phyloP scores from a whole-genome alignment of 2,797 vertebrate species.

The Melanotaenia nigrans region DNA sequence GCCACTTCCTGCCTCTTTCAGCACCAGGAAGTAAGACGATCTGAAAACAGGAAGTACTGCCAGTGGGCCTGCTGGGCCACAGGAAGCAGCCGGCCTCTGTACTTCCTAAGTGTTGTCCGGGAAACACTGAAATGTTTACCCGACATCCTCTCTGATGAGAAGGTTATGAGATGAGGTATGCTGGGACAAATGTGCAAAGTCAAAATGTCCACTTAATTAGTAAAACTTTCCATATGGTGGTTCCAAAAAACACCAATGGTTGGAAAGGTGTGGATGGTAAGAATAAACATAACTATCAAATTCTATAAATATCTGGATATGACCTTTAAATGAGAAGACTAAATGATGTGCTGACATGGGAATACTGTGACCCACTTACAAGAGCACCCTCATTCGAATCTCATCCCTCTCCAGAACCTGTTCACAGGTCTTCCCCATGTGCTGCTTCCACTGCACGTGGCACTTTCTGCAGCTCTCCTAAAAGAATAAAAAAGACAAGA shows the following conservation, averaged over 20 bases:
- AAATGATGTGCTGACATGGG: neutral
- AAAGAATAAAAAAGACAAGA: conserved; percentile 4
- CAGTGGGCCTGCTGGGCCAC: conserved; percentile 47
- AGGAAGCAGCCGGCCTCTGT: conserved; percentile 74
- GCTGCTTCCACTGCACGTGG: conserved; percentile 96
- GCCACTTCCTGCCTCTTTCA: conserved; percentile 66
- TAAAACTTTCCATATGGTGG: neutral
- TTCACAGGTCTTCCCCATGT: conserved; percentile 93
- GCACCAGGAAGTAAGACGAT: conserved; percentile 67
- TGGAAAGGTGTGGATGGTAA: neutral
- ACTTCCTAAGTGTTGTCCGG: conserved; percentile 70
- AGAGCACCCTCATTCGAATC: conserved; percentile 93
- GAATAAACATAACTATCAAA: neutral
- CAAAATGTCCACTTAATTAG: neutral
- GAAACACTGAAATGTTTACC: conserved; percentile 53
- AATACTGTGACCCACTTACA: conserved; percentile 84
- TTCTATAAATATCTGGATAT: neutral
- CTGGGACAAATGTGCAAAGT: neutral
- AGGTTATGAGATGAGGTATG: neutral
- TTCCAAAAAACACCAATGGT: neutral
- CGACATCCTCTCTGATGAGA: conserved; percentile 42
- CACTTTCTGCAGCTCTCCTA: conserved; percentile 97
- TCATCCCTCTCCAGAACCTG: conserved; percentile 95
- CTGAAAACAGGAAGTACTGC: conserved; percentile 81
- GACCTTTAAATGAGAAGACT: neutral